Base-by-base conservation (phyloP, 2,888 invertebrate genomes). In the Drosophila kambysellisi region DNA sequence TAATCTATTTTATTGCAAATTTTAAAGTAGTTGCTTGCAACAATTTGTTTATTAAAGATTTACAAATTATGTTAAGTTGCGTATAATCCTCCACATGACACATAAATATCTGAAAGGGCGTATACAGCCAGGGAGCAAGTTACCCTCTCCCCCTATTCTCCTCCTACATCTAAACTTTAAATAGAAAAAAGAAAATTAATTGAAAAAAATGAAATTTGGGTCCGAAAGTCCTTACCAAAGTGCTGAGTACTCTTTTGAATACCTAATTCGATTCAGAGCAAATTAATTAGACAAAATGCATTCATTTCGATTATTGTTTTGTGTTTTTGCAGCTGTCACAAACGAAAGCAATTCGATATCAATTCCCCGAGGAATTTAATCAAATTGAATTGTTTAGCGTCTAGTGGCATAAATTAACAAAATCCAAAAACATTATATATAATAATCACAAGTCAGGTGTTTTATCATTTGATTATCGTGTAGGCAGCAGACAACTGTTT, bases 241-340 rank as follows among this genome's bases (percentile, higher is more conserved):
- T n/a, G 41, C 46, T 46, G 25, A 15, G 7, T 7, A 46, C 46
- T 4, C 37, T n/a, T 29, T 8, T 46, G 46, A 20, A 46, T 25
- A 8, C 6, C 6, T 25, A 32, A 37, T 29, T 50, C 48, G 57
- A 57, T 66, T 56, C 32, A 50, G 46, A 73, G 35, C 39, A 48
- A 65, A 58, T 76, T 64, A 80, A 76, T 80, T 70, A 58, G 63
- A 29, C 54, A 66, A 76, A 70, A 65, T 65, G 56, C 62, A 57
- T 48, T 62, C 46, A 80, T 77, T 75, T 66, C 50, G 50, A 12
- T 59, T 59, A 75, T 65, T 75, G 70, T 65, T 59, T 37, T 32
- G 9, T 17, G 29, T 46, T 37, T 29, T 32, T 32, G 53, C 35
- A 53, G 15, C 32, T 48, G 46, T 17, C 46, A 33, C 20, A 54